These are phyloP conservation scores for Cuniculus paca DNA, from an alignment of 2,797 vertebrate genomes.

Conservation along the genomic window DNA sequence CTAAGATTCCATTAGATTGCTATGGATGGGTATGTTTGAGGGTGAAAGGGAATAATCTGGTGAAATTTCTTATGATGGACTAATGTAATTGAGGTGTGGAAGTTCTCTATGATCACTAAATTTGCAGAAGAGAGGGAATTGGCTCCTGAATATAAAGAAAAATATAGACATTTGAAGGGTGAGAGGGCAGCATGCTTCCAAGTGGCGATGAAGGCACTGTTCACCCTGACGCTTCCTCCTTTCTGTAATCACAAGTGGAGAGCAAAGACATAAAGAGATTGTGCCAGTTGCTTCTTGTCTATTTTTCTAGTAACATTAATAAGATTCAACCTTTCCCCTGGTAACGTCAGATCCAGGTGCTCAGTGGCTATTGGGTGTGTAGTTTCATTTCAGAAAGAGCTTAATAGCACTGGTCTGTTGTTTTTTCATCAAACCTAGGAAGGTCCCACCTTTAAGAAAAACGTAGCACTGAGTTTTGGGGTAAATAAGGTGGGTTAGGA, in stretches of 20 bases:
- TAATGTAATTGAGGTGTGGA: background rate
- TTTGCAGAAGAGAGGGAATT: background rate
- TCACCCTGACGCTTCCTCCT: background rate
- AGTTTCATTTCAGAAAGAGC: background rate
- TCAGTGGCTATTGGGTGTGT: background rate
- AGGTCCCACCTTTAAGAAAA: background rate
- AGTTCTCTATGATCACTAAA: background rate
- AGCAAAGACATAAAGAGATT: background rate
- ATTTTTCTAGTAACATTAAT: background rate
- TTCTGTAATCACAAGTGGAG: background rate
- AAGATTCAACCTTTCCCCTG: background rate
- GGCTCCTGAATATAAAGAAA: background rate
- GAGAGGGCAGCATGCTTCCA: background rate
- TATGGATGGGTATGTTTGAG: background rate
- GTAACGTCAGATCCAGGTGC: background rate
- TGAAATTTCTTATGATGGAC: background rate
- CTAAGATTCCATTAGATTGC: background rate
- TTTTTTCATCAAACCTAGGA: conserved; percentile 8
- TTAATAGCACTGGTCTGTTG: background rate
- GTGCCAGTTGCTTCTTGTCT: background rate
- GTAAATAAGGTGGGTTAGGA: background rate
- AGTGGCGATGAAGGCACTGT: background rate
- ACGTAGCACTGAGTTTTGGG: background rate
- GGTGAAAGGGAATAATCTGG: background rate
- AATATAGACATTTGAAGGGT: background rate